Evolutionary conservation across 1,140 invertebrate species (phyloP).

Genomic region (Leptoteleia sp.): DNA sequence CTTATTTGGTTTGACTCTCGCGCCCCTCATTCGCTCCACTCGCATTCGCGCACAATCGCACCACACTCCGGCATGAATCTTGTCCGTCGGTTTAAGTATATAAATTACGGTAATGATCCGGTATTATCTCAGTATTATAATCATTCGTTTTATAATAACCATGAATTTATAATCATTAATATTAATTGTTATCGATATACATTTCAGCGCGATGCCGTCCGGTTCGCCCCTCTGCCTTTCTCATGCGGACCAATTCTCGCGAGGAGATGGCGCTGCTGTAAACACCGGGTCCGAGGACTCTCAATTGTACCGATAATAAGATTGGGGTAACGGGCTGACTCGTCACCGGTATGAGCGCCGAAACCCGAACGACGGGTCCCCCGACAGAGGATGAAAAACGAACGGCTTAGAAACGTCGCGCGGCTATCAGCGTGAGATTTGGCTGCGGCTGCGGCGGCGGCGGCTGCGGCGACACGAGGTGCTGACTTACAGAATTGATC

Average conservation of each 20-base stretch:
- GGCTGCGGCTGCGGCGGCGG: slow-evolving; percentile 43
- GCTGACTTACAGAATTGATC: slow-evolving; percentile 69
- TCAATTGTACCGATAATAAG: no score
- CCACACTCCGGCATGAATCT: slow-evolving; percentile 19
- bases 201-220: slow-evolving; percentile 63
- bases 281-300: neutral
- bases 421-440: slow-evolving; percentile 74
- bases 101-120: slow-evolving; percentile 81
- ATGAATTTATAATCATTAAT: slow-evolving; percentile 64
- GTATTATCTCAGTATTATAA: slow-evolving; percentile 78
- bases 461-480: slow-evolving; percentile 66
- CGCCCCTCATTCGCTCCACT: slow-evolving; percentile 29
- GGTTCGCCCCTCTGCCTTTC: slow-evolving; percentile 3
- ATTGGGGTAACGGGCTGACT: no score
- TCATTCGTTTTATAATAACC: slow-evolving; percentile 64
- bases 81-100: slow-evolving; percentile 74
- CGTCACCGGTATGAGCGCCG: neutral
- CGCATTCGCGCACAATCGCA: slow-evolving; percentile 3
- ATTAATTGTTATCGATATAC: slow-evolving; percentile 68
- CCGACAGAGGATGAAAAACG: no score
- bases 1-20: slow-evolving; percentile 77
- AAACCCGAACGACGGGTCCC: no score
- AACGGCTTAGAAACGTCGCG: slow-evolving; percentile 33
- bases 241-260: neutral
- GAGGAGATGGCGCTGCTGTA: slow-evolving; percentile 15